These are phyloP conservation scores for Lordiphosa andalusiaca DNA, from an alignment of 2,888 invertebrate species.

Conservation along the genomic window DNA sequence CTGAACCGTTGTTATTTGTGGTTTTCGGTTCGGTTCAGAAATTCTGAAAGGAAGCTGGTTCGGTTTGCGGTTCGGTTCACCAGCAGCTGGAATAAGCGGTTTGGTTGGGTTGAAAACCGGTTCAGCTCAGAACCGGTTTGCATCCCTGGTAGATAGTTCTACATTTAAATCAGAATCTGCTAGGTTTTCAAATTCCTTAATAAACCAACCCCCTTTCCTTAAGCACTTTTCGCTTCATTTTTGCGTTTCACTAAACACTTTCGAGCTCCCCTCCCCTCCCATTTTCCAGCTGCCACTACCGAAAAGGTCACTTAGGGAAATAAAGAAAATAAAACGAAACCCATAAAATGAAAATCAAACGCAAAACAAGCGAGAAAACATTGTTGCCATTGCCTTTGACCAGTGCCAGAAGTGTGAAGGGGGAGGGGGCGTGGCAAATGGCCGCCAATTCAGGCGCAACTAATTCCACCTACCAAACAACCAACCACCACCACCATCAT, in stretches of 20 bases:
- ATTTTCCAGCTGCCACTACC: not conserved
- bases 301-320: conserved; percentile 37
- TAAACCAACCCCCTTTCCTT: too few species aligned
- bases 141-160: too few species aligned
- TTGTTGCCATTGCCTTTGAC: conserved; percentile 62
- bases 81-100: too few species aligned
- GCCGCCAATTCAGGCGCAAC: conserved; percentile 77
- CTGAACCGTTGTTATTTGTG: too few species aligned
- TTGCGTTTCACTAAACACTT: conserved; percentile 47
- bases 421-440: conserved; percentile 56
- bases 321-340: conserved; percentile 44
- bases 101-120: too few species aligned
- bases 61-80: too few species aligned
- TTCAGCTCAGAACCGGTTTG: too few species aligned
- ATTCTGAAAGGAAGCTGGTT: too few species aligned
- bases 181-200: too few species aligned
- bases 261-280: not conserved
- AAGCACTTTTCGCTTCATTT: conserved; percentile 38
- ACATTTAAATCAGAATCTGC: too few species aligned
- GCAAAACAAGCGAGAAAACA: conserved; percentile 72
- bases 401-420: conserved; percentile 40
- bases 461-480: conserved; percentile 51
- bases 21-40: too few species aligned
- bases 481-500: not conserved
- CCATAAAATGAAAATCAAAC: conserved; percentile 71